Base-by-base conservation (phyloP, 2,888 invertebrate species). In the Euplexia lucipara region DNA sequence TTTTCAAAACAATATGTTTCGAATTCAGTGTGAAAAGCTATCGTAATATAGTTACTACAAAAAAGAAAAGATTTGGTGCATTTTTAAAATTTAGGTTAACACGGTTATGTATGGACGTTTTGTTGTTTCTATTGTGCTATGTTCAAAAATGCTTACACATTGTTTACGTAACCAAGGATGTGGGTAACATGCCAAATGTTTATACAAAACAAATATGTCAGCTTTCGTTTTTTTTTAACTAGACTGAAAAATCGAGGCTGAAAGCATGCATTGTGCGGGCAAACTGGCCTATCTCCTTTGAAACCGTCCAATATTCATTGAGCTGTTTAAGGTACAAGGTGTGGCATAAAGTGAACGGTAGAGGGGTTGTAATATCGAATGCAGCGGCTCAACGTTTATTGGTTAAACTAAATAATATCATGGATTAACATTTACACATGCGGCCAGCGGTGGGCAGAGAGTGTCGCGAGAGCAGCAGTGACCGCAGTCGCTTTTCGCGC, bases 401-500 rank as follows among this genome's bases (percentile, higher is more conserved):
- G 88, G 89, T 82, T 84, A 76, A 71, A 84, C 80, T 78, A 87
- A 88, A 89, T 86, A 86, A 84, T 89, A 91, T 89, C 88, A 87
- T 86, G 89, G 90, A 88, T 91, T 91, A 90, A 89, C 90, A 92
- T 92, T 90, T 86, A 89, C 91, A 91, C 89, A 91, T 89, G 87
- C 88, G 89, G 87, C 83, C 80, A 84, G 86, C 85, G 88, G 92
- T 91, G 92, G 91, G 90, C 90, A 90, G 90, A 89, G 88, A 89
- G 83, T 86, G 88, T 86, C 85, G 84, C 83, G 83, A 85, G 86
- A 85, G 88, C 82, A 83, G 78, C 70, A 85, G 83, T 90, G 91
- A 88, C 92, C 91, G 90, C 94, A 94, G 93, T 93, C 92, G 92
- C 90, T 85, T 84, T 84, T 88, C 89, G 93, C 92, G 88, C 93